Conservation (phyloP, 2,797 vertebrate species). For the Tapera naevia region DNA sequence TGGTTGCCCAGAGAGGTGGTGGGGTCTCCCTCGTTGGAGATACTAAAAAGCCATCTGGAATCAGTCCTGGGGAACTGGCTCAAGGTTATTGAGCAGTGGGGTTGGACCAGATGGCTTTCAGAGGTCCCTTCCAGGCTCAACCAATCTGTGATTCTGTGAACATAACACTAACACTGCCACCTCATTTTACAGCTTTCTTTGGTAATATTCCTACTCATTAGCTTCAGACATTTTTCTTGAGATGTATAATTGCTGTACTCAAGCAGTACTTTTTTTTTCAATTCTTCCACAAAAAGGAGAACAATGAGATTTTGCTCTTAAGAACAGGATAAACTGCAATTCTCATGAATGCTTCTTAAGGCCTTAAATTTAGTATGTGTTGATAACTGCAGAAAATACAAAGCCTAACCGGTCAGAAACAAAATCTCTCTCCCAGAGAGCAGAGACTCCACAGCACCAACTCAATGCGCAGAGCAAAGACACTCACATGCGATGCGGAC, state of each 20-base stretch:
- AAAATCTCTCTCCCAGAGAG: rapidly evolving
- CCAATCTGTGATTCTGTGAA: neutral
- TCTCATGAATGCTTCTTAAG: neutral
- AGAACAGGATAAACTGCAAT: neutral
- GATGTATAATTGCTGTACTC: neutral
- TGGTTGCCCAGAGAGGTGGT: neutral
- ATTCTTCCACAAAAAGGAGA: neutral
- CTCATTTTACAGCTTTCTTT: neutral
- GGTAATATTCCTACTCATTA: neutral
- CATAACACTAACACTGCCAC: neutral
- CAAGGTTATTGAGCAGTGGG: neutral
- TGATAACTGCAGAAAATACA: neutral
- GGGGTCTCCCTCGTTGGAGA: neutral
- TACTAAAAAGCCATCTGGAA: neutral
- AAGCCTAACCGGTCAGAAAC: rapidly evolving
- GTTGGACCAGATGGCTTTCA: neutral
- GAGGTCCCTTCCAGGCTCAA: neutral
- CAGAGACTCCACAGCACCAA: rapidly evolving
- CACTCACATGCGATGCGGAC: slow-evolving; percentile 98
- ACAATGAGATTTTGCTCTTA: neutral
- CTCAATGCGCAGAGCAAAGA: rapidly evolving
- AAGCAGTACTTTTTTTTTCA: neutral
- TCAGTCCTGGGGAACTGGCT: neutral
- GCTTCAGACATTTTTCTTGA: neutral
- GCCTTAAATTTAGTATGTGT: neutral